Evolutionary conservation across 2,888 invertebrate species (phyloP), one percentile per base, ranked within the genome.

Genomic region (Platycnemis pennipes): DNA sequence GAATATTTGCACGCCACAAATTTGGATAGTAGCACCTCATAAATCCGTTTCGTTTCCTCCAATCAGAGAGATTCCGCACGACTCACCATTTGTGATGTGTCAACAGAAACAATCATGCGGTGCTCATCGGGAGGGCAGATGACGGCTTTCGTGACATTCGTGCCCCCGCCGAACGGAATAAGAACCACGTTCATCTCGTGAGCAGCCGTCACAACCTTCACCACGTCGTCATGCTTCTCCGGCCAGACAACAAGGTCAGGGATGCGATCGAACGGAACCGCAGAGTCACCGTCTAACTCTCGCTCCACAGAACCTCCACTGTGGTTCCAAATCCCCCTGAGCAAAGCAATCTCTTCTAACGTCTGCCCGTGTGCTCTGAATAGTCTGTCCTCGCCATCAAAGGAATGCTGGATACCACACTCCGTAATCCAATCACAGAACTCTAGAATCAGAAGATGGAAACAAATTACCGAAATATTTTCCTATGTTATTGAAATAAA

Each of bases 181-280:
- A 97, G 96, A 16, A 96, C 97, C 8, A 97, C 97, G 95, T 97
- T 96, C 95, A 96, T 96, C 94, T 96, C 95, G 94, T 95, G 95
- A 2, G 97, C 97, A 31, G 97, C 95, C 26, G 96, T 96, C 13
- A 97, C 97, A 26, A 97, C 94, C 87, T 96, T 96, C 69, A 96
- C 96, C 44, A 97, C 97, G 94, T 97, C 96, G 89, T 96, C 96
- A 95, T 97, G 97, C 94, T 96, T 95, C 97, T 97, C 95, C 94
- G 97, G 97, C 97, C 97, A 97, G 0, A 97, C 96, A 8, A 97
- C 97, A 26, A 97, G 88, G 95, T 97, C 97, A 53, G 97, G 97
- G 94, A 97, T 96, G 94, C 97, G 96, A 44, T 96, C 96, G 95
- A 97, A 97, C 94, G 96, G 96, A 53, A 97, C 97, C 94, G n/a